Evolutionary conservation across 2,888 invertebrate genomes (phyloP).

Genomic region (Hydrotaea diabolus): DNA sequence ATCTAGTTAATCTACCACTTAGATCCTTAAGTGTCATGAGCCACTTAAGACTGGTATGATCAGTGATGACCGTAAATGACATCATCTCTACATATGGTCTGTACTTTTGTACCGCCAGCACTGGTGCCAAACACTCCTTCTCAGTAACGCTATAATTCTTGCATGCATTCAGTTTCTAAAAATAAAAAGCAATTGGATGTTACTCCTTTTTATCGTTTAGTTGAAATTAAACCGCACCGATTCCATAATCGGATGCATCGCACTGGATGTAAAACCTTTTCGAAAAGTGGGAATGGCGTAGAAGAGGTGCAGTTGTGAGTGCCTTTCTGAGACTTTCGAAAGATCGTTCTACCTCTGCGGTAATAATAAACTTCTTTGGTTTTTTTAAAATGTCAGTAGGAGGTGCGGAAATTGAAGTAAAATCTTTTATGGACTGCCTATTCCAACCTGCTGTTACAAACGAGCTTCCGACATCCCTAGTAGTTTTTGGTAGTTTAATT

Average conservation of each 20-base stretch:
- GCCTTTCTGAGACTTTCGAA: background rate
- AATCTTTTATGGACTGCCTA: background rate
- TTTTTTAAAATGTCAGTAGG: background rate
- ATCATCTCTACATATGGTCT: conserved; percentile 37
- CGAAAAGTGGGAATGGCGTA: conserved; percentile 24
- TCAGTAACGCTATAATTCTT: conserved; percentile 51
- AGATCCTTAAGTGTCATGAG: background rate
- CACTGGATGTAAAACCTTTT: conserved; percentile 26
- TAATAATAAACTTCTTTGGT: background rate
- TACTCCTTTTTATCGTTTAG: background rate
- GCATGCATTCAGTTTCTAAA: background rate
- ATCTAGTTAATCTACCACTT: conserved; percentile 33
- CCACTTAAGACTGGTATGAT: conserved; percentile 40
- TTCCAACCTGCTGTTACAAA: background rate
- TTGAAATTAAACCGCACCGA: conserved; percentile 15
- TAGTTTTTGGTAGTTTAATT: background rate
- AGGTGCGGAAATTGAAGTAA: conserved; percentile 5
- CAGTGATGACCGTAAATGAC: conserved; percentile 48
- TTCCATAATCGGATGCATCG: conserved; percentile 29
- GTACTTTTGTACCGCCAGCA: conserved; percentile 27
- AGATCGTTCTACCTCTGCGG: background rate
- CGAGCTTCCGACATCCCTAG: conserved; percentile 9
- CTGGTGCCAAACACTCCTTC: conserved; percentile 48
- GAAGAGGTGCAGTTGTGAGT: background rate
- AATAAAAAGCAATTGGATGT: conserved; percentile 33